Conservation (phyloP, 2,113 vertebrate species). For the Hemibagrus wyckioides region DNA sequence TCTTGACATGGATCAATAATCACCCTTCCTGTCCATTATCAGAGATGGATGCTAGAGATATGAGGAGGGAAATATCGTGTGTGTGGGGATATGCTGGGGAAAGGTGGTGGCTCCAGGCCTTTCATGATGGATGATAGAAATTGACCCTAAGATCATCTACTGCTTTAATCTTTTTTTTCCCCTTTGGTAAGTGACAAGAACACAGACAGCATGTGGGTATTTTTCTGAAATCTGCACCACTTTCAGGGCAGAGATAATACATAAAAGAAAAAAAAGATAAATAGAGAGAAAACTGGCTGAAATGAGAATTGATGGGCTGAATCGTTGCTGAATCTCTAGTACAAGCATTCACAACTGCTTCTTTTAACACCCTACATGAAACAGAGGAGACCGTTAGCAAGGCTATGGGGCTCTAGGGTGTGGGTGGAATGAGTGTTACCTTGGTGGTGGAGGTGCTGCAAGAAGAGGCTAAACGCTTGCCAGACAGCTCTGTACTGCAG, state of each 20-base stretch:
- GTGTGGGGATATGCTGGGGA: constrained; percentile 30
- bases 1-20: constrained; percentile 54
- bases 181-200: constrained; percentile 20
- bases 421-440: constrained; percentile 62
- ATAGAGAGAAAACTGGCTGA: background rate
- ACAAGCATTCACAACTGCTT: constrained; percentile 4
- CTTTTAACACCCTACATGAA: constrained; percentile 15
- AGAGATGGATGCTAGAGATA: constrained; percentile 49
- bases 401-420: background rate
- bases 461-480: constrained; percentile 70
- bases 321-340: background rate
- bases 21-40: constrained; percentile 41
- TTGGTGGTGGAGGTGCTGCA: constrained; percentile 72
- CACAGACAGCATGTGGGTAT: constrained; percentile 23
- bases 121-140: constrained; percentile 48
- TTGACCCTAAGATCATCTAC: constrained; percentile 47
- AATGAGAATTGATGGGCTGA: background rate
- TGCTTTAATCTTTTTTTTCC: constrained; percentile 38
- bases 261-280: background rate
- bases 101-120: constrained; percentile 43
- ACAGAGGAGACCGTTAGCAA: background rate
- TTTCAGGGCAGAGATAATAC: constrained; percentile 16
- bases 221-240: constrained; percentile 11
- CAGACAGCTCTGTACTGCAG: constrained; percentile 70
- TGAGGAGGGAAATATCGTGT: constrained; percentile 36